Evolutionary conservation across 2,113 vertebrate genomes (phyloP).

Genomic region (Gila orcuttii): DNA sequence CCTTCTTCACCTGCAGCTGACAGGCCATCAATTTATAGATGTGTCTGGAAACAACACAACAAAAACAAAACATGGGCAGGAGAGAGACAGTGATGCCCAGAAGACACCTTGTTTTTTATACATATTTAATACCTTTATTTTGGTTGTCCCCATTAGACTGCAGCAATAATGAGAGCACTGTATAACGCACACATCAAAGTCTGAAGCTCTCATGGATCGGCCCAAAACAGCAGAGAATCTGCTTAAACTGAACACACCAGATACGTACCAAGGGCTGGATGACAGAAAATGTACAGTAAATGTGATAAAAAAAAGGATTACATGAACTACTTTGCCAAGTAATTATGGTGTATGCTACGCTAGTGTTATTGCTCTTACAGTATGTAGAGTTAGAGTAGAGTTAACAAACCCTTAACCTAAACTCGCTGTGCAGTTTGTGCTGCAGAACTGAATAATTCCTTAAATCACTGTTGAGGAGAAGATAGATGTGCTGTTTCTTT

Average conservation of each 20-base stretch:
- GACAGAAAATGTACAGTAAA: neutral
- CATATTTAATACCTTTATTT: conserved; percentile 53
- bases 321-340: neutral
- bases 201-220: neutral
- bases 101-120: conserved; percentile 46
- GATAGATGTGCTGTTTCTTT: neutral
- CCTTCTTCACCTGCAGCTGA: conserved; percentile 39
- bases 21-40: conserved; percentile 57
- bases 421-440: neutral
- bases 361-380: neutral
- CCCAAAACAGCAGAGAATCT: neutral
- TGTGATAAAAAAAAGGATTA: neutral
- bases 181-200: neutral
- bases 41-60: conserved; percentile 24
- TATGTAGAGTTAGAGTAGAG: neutral
- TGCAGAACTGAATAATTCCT: neutral
- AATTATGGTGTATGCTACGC: neutral
- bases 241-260: neutral
- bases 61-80: conserved; percentile 27
- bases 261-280: neutral
- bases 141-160: conserved; percentile 31
- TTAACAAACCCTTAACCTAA: neutral
- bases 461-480: neutral
- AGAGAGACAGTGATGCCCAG: conserved; percentile 39
- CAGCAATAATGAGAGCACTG: conserved; percentile 8